Base-by-base conservation (phyloP, 2,113 vertebrate genomes). In the Pangasianodon hypophthalmus region DNA sequence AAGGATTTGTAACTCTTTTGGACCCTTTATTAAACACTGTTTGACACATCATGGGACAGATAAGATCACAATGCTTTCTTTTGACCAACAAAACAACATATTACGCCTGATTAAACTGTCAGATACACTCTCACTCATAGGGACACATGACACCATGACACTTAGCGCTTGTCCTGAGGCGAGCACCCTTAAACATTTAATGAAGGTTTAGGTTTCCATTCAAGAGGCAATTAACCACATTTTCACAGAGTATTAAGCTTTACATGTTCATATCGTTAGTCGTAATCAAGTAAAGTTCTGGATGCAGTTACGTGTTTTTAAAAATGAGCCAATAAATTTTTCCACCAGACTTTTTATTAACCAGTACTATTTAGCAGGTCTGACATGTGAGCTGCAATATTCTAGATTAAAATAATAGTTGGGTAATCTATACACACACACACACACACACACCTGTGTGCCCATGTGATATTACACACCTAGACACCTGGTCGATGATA, bases 141-240 rank as follows among this genome's bases (percentile, higher is more conserved):
- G 86, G 95, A 92, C 85, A 95, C 46, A 86, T 83, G 91, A 95
- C 84, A 93, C 92, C 32, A 75, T 89, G 91, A 95, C 84, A 93
- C 92, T 88, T 89, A 85, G 75, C 86, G 89, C 92, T 91, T 88
- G 88, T 89, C 77, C 88, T 83, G 79, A 92, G 93, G 88, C 86
- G 91, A 94, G 92, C 92, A 87, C 19, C 58, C 91, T 92, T 96
- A 88, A 96, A 96, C 92, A 92, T 96, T 96, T 95, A 95, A 96
- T 96, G 96, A 95, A 92, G 93, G 93, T 91, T 95, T 94, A 67
- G 85, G 93, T 95, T 95, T 95, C 95, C 89, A 50, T 88, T 86
- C 84, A 88, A 84, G 84, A 88, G 85, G 77, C 90, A 91, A 92
- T 92, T 92, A 91, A 89, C 21, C 90, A 87, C 87, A 91, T 91